Evolutionary conservation across 2,888 invertebrate species (phyloP), one percentile per base, ranked within the genome.

Genomic region (Phalera bucephala): DNA sequence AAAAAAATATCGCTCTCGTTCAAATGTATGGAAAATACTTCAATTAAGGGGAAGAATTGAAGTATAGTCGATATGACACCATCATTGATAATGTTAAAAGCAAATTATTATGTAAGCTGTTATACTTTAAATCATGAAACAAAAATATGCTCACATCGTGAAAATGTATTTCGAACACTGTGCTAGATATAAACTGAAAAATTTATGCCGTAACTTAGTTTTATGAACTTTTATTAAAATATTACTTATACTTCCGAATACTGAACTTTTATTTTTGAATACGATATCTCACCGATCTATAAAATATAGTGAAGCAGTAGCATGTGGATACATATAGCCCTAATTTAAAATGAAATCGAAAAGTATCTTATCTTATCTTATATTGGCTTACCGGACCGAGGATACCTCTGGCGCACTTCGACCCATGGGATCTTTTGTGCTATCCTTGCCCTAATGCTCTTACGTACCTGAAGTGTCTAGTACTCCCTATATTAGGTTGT

Each of bases 21-120:
- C 45, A 48, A 33, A 40, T 33, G 70, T 82, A 66, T 79, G 69
- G 75, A 64, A 69, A 74, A 65, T 80, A 82, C 79, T 72, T 70
- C 78, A 86, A 85, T 85, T 81, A 80, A 76, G 89, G 90, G 90
- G 90, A 90, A 90, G 80, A 82, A 81, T 87, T 90, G 80, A 64
- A 64, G 79, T 86, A 79, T 73, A 63, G 60, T 64, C 73, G 56
- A 65, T 66, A 69, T 54, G 44, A 45, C 50, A 52, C 54, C 55
- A 57, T 66, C 66, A 66, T 55, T 52, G 34, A 63, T 59, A 52
- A n/a, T 52, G 59, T 10, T 28, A 65, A 70, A 70, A 57, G 63
- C 72, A 67, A 75, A 60, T 61, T 57, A 61, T 59, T 66, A 52
- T 61, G 57, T 82, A 80, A 80, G 79, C 75, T 74, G 77, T 67